phyloP scores from a whole-genome alignment of 2,888 invertebrate species.

The Exocentrus adspersus region DNA sequence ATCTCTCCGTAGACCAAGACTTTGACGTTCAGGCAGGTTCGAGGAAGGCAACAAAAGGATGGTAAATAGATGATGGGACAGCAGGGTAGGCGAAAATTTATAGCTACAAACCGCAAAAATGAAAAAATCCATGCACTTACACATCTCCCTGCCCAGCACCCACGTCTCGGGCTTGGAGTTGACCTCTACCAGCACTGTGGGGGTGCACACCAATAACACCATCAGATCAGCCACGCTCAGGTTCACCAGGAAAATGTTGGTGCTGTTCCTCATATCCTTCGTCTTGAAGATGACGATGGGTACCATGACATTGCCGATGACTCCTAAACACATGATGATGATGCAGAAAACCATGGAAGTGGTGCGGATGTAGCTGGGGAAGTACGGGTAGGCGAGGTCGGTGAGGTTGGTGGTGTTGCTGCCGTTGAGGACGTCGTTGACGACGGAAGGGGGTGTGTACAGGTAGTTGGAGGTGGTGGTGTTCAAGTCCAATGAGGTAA shows the following conservation, averaged over 20 bases:
- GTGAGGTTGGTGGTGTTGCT: constrained; percentile 50
- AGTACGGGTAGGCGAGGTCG: constrained; percentile 60
- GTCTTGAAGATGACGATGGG: constrained; percentile 91
- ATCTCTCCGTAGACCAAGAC: too few relatives aligned
- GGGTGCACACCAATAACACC: constrained; percentile 91
- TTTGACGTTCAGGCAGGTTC: too few relatives aligned
- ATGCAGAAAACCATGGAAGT: constrained; percentile 90
- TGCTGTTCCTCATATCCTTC: constrained; percentile 94
- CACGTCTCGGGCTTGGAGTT: constrained; percentile 92
- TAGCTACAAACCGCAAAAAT: too few relatives aligned
- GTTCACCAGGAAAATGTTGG: constrained; percentile 94
- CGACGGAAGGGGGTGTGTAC: constrained; percentile 49
- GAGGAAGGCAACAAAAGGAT: too few relatives aligned
- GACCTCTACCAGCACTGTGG: constrained; percentile 93
- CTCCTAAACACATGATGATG: constrained; percentile 88
- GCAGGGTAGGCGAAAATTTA: too few relatives aligned
- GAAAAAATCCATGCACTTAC: too few relatives aligned
- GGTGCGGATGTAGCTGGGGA: constrained; percentile 87
- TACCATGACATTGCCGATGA: constrained; percentile 93
- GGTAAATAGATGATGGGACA: too few relatives aligned
- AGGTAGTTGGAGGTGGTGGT: constrained; percentile 52
- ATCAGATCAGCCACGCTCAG: constrained; percentile 92
- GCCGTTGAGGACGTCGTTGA: constrained; percentile 39
- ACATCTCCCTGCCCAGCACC: constrained; percentile 91
- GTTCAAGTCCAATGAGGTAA: constrained; percentile 47